Evolutionary conservation across 2,888 invertebrate genomes (phyloP).

Genomic region (Microplitis deprimator): DNA sequence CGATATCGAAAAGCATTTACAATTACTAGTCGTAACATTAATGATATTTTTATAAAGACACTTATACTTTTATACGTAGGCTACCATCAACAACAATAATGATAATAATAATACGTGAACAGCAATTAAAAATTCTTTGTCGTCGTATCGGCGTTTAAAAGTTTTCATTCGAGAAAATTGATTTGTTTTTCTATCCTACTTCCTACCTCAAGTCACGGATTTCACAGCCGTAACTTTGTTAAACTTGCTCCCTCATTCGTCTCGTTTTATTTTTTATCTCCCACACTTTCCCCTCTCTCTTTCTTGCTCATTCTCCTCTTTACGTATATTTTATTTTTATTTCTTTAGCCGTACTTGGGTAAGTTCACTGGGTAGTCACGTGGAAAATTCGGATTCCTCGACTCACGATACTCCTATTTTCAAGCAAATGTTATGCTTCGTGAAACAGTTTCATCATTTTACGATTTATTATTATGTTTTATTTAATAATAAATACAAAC

Average conservation of each 20-base stretch:
- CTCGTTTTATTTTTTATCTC: not conserved
- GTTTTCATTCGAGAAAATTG: not conserved
- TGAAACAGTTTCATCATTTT: slow-evolving; percentile 18
- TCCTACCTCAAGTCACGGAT: not conserved
- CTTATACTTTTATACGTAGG: not conserved
- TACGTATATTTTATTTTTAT: slow-evolving; percentile 7
- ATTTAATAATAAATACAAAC: slow-evolving; percentile 3
- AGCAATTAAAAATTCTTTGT: not conserved
- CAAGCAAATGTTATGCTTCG: slow-evolving; percentile 17
- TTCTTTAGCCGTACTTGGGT: slow-evolving; percentile 16
- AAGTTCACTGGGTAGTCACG: slow-evolving; percentile 20
- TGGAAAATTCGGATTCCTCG: slow-evolving; percentile 41
- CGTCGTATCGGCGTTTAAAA: not conserved
- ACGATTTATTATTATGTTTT: not conserved
- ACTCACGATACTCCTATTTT: slow-evolving; percentile 22
- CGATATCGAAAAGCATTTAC: too few species aligned
- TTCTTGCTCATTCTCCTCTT: slow-evolving; percentile 16
- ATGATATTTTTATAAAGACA: too few species aligned
- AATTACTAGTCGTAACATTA: too few species aligned
- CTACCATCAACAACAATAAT: too few species aligned
- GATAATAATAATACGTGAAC: not conserved
- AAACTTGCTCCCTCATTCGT: not conserved
- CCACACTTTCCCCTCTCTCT: not conserved
- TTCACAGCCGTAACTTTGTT: not conserved
- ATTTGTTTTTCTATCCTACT: slow-evolving; percentile 12